Conservation (phyloP, 2,888 invertebrate genomes). For the Chymomyza procnemis region DNA sequence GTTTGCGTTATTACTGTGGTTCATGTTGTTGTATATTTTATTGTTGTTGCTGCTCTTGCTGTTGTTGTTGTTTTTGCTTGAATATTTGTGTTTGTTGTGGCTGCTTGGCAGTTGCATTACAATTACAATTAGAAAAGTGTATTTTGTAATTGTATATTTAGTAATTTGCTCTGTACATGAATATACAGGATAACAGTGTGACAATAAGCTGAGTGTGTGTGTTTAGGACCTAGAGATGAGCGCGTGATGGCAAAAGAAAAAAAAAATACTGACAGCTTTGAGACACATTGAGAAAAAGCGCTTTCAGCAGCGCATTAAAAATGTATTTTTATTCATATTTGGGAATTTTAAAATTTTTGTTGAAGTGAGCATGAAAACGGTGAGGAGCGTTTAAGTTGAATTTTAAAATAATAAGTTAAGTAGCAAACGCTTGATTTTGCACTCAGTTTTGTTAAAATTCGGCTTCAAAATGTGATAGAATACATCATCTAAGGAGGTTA, state of each 20-base stretch:
- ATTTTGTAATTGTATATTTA: conserved; percentile 64
- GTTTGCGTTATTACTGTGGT: conserved; percentile 62
- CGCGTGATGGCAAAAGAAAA: not conserved
- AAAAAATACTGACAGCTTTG: too few species aligned
- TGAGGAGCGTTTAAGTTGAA: too few species aligned
- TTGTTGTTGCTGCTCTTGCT: conserved; percentile 8
- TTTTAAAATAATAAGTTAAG: too few species aligned
- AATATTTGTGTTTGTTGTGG: conserved; percentile 43
- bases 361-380: too few species aligned
- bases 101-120: conserved; percentile 62
- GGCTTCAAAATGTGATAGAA: too few species aligned
- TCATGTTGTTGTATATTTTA: conserved; percentile 8
- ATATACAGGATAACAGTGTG: not conserved
- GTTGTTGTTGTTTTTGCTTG: conserved; percentile 19
- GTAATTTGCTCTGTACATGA: conserved; percentile 40
- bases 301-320: not conserved
- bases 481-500: too few species aligned
- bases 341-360: not conserved
- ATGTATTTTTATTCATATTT: not conserved
- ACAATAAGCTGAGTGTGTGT: not conserved
- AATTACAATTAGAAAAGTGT: conserved; percentile 67
- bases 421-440: too few species aligned
- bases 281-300: not conserved
- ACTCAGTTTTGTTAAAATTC: too few species aligned
- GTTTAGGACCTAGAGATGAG: not conserved